Evolutionary conservation across 2,113 vertebrate species (phyloP).

Genomic region (Forbesichthys papilliferus): DNA sequence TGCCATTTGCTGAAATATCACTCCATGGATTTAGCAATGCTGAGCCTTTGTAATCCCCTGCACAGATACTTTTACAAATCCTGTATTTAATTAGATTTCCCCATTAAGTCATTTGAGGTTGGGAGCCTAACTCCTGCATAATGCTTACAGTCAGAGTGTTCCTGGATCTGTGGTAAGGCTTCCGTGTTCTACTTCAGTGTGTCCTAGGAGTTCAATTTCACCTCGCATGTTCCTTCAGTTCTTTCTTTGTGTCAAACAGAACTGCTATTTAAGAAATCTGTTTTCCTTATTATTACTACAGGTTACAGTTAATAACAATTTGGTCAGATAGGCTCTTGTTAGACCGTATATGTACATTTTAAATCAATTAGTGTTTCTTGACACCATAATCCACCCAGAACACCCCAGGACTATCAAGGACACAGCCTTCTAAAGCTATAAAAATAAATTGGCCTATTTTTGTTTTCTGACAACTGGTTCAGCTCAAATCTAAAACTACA

Average conservation of each 20-base stretch:
- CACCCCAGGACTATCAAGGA: no score
- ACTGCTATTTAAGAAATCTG: no score
- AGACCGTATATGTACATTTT: background rate
- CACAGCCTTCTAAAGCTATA: no score
- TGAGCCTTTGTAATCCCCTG: slow-evolving; percentile 70
- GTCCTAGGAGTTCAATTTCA: slow-evolving; percentile 55
- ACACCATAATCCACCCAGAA: no score
- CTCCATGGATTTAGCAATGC: slow-evolving; percentile 55
- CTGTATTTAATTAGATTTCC: slow-evolving; percentile 75
- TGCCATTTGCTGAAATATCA: slow-evolving; percentile 53
- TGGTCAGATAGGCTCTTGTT: background rate
- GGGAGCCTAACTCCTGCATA: slow-evolving; percentile 64
- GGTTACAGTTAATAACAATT: background rate
- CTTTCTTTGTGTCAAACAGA: slow-evolving; percentile 20
- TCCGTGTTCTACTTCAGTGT: slow-evolving; percentile 53
- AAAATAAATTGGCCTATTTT: no score
- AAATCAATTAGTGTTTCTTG: no score
- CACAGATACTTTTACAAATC: slow-evolving; percentile 73
- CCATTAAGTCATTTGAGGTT: slow-evolving; percentile 66
- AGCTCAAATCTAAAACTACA: no score
- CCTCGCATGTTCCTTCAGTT: slow-evolving; percentile 40
- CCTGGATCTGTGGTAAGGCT: slow-evolving; percentile 33
- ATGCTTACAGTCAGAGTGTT: slow-evolving; percentile 48
- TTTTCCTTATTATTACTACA: background rate
- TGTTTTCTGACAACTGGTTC: no score